Base-by-base conservation (phyloP, 2,797 vertebrate genomes). In the Oryzias dopingdopingensis region DNA sequence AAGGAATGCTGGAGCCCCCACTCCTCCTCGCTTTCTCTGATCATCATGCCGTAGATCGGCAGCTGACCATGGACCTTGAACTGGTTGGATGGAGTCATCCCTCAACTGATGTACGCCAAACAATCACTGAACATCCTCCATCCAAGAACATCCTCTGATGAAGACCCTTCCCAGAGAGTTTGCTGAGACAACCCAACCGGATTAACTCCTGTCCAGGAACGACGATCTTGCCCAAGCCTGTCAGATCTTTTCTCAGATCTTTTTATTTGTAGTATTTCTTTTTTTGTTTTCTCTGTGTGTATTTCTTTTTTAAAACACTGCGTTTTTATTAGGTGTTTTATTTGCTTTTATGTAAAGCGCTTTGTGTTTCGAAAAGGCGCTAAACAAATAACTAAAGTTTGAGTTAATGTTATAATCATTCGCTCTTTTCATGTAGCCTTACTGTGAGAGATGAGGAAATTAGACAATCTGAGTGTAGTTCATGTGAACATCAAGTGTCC, bases 121-220 rank as follows among this genome's bases (percentile, higher is more conserved):
- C 91, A 89, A 20, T 98, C 97, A 1, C 94, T 98, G 83, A 99
- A 99, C 97, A 98, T 89, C 24, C 4, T 6, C 24, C 24, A 26
- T 18, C 18, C 83, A 99, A 98, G 81, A 98, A 99, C 97, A 98
- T 98, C 54, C 97, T 93, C 83, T 98, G 97, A 74, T 99, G 96
- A 5, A 99, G 93, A 55, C 97, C 96, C 81, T 96, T 99, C 63
- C 95, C 95, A 0, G 97, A 98, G 46, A 99, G 91, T 77, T 98
- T 98, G 86, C 96, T 96, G 61, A 99, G 94, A 81, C 96, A 98
- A 8, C 97, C 96, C 50, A 97, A 89, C 69, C 96, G 85, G 86
- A 99, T 96, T 73, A 99, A 98, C 65, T 99, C 96, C 96, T 96
- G 92, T 42, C 94, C 94, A 0, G 93, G 93, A 50, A 91, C 72